phyloP scores from a whole-genome alignment of 2,113 vertebrate genomes.

The Ceyx margarethae region DNA sequence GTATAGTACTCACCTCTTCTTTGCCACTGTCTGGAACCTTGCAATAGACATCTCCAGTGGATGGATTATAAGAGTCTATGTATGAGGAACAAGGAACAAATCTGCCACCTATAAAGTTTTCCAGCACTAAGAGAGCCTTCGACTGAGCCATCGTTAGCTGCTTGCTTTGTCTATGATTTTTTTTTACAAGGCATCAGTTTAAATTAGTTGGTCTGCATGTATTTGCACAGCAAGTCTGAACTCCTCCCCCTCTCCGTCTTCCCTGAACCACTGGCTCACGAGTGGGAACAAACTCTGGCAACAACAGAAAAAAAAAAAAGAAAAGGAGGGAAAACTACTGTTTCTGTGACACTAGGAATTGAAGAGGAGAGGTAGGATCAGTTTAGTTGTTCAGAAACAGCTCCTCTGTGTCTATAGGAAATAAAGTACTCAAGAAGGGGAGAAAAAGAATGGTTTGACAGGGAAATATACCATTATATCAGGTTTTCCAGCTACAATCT shows the following conservation, averaged over 20 bases:
- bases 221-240: not conserved
- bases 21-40: constrained; percentile 88
- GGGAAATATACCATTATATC: not conserved
- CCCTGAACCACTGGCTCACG: not conserved
- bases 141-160: constrained; percentile 61
- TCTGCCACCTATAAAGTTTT: constrained; percentile 91
- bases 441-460: not conserved
- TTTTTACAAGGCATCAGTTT: not conserved
- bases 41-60: constrained; percentile 89
- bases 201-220: not conserved
- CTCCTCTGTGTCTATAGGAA: not conserved
- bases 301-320: not conserved
- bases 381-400: not conserved
- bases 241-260: constrained; percentile 34
- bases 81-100: constrained; percentile 83
- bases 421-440: not conserved
- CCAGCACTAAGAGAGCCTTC: constrained; percentile 75
- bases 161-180: not conserved
- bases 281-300: not conserved
- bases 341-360: not conserved
- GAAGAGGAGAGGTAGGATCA: not conserved
- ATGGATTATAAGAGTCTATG: constrained; percentile 89
- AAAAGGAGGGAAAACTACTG: not conserved
- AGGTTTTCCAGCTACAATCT: not conserved
- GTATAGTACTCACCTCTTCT: constrained; percentile 83